Evolutionary conservation across 2,888 invertebrate genomes (phyloP), one percentile per base, ranked within the genome.

Genomic region (Ichneumon xanthorius): DNA sequence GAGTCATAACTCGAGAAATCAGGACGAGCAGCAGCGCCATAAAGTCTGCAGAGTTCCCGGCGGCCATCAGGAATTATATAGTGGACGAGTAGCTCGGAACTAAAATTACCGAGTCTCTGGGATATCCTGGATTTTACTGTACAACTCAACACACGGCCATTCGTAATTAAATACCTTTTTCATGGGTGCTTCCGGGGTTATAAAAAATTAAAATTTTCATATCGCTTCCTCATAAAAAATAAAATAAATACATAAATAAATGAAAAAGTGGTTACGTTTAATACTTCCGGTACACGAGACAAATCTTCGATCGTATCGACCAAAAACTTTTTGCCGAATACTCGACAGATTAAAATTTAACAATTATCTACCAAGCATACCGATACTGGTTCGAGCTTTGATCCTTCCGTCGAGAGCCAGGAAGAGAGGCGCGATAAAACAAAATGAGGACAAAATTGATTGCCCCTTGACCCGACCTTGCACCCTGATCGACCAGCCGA

Each of bases 1-100:
- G 75, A 50, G 33, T 48, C n/a, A 50, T 63, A 75, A 75, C 45
- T 75, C 75, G 75, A n/a, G 48, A 33, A 75, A 63, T 33, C 30
- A 50, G 75, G 30, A 75, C 61, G 14, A 30, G 30, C 30, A 63
- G n/a, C 33, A 33, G 63, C 63, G 33, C 63, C 63, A 33, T 16
- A n/a, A 33, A 33, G 33, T 30, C 63, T 61, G 61, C 63, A 4
- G 33, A 63, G 16, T 30, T 33, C n/a, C 30, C 30, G 30, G 1
- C 30, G 33, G 33, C 30, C 6, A 63, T 30, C 16, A 63, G 30
- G 63, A 26, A 63, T 63, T 16, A 16, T 30, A 2, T 26, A 26
- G 3, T 22, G 58, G 58, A 33, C 1, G 14, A 14, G 30, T n/a
- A 6, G 26, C 33, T 33, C 33, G 63, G 30, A 63, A 33, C 63